Evolutionary conservation across 1,140 invertebrate species (phyloP).

Genomic region (Steinernema feltiae): DNA sequence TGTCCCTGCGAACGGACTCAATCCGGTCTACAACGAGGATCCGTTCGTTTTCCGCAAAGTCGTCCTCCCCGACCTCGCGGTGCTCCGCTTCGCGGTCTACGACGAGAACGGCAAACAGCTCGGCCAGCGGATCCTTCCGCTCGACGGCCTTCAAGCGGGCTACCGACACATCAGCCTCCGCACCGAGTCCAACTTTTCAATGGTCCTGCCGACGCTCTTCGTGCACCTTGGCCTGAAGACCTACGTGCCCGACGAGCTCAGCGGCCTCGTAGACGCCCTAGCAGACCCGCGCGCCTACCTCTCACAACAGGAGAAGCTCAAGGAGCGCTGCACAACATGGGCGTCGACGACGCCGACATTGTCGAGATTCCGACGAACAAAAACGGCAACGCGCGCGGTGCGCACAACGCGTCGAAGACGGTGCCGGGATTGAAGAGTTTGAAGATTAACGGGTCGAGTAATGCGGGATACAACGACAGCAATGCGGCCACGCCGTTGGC

Average conservation of each 20-base stretch:
- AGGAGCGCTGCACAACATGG: constrained; percentile 87
- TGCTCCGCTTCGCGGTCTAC: constrained; percentile 93
- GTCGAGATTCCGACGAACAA: constrained; percentile 58
- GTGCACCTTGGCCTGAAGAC: constrained; percentile 98
- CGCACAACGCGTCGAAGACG: no score
- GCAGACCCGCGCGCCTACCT: constrained; percentile 88
- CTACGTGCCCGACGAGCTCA: constrained; percentile 97
- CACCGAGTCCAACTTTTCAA: constrained; percentile 97
- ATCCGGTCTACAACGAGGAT: constrained; percentile 96
- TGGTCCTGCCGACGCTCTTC: constrained; percentile 93
- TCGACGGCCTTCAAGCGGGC: constrained; percentile 73
- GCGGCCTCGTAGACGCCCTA: constrained; percentile 93
- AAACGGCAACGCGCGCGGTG: constrained; percentile 8
- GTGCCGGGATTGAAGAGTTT: constrained; percentile 59
- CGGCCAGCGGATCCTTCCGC: constrained; percentile 89
- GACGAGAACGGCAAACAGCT: constrained; percentile 94
- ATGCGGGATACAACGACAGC: constrained; percentile 58
- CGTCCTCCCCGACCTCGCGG: constrained; percentile 92
- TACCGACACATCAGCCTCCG: constrained; percentile 93
- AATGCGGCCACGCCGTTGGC: neutral
- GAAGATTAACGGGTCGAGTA: constrained; percentile 63
- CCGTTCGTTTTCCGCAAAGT: constrained; percentile 96
- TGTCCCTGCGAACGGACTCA: constrained; percentile 90
- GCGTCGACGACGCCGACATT: constrained; percentile 76
- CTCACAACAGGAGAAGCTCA: constrained; percentile 79